phyloP scores from a whole-genome alignment of 2,797 vertebrate species.

The Acipenser transmontanus region DNA sequence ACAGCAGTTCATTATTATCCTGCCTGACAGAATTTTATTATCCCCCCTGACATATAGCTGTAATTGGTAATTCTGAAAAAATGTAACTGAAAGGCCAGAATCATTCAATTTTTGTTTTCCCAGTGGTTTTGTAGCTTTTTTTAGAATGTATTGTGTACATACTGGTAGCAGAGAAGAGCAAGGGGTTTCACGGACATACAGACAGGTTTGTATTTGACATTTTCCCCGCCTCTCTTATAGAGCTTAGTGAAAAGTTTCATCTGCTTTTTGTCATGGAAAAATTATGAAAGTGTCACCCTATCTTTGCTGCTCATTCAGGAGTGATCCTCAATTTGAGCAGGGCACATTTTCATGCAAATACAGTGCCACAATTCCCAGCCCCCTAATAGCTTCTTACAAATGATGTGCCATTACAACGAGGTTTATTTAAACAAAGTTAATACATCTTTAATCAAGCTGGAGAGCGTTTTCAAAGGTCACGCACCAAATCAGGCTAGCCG shows the following conservation, averaged over 20 bases:
- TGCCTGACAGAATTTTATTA: not conserved
- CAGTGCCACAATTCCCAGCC: constrained; percentile 75
- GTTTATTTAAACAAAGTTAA: constrained; percentile 99
- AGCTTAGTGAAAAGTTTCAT: constrained; percentile 61
- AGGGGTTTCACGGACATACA: constrained; percentile 29
- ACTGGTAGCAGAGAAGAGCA: not conserved
- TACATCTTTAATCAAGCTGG: constrained; percentile 99
- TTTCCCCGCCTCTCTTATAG: constrained; percentile 37
- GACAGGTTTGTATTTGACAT: constrained; percentile 38
- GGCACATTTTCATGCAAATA: constrained; percentile 99
- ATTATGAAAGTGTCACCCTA: constrained; percentile 84
- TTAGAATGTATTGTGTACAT: not conserved
- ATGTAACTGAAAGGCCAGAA: not conserved
- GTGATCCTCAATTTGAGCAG: constrained; percentile 74
- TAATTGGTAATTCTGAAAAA: not conserved
- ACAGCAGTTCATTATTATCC: not conserved
- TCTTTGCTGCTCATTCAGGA: constrained; percentile 73
- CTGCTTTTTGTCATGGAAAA: constrained; percentile 59
- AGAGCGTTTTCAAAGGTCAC: constrained; percentile 98
- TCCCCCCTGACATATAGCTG: too few relatives aligned
- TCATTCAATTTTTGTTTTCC: not conserved
- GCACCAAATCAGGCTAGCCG: constrained; percentile 92
- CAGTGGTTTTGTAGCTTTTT: not conserved
- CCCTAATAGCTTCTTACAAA: constrained; percentile 99
- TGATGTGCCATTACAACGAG: constrained; percentile 99